Conservation (phyloP, 2,113 vertebrate genomes). For the Hemicordylus capensis region DNA sequence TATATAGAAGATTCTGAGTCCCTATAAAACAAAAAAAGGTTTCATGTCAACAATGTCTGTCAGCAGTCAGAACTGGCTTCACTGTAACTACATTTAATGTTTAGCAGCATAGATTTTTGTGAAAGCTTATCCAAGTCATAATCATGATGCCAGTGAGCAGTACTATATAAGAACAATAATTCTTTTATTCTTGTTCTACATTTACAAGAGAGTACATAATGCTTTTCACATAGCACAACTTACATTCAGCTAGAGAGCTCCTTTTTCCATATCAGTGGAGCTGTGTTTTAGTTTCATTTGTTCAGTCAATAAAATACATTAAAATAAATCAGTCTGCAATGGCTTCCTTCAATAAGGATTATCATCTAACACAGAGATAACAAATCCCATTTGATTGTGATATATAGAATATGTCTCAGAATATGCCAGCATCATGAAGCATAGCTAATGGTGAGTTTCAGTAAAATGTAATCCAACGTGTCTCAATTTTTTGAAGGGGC, state of each 20-base stretch:
- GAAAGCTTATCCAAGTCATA: slow-evolving; percentile 44
- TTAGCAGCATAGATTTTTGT: slow-evolving; percentile 29
- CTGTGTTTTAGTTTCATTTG: slow-evolving; percentile 26
- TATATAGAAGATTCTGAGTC: slow-evolving; percentile 46
- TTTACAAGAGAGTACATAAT: slow-evolving; percentile 45
- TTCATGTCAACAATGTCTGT: slow-evolving; percentile 25
- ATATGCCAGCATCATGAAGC: not conserved
- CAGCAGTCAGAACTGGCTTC: slow-evolving; percentile 35
- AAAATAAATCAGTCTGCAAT: not conserved
- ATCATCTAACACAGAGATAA: slow-evolving; percentile 34
- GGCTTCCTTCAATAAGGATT: slow-evolving; percentile 15
- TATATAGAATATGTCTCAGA: not conserved
- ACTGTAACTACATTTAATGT: slow-evolving; percentile 37
- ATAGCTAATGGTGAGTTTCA: not conserved
- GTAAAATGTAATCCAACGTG: not conserved
- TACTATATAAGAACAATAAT: slow-evolving; percentile 56
- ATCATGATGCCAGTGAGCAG: slow-evolving; percentile 40
- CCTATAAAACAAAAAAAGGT: slow-evolving; percentile 12
- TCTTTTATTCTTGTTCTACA: slow-evolving; percentile 49
- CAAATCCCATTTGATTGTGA: not conserved
- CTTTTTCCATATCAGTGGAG: slow-evolving; percentile 35
- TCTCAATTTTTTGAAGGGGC: not conserved
- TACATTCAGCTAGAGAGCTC: slow-evolving; percentile 39
- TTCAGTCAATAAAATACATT: slow-evolving; percentile 4
- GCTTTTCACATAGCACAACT: slow-evolving; percentile 48